Evolutionary conservation across 2,113 vertebrate species (phyloP).

Genomic region (Passer domesticus): DNA sequence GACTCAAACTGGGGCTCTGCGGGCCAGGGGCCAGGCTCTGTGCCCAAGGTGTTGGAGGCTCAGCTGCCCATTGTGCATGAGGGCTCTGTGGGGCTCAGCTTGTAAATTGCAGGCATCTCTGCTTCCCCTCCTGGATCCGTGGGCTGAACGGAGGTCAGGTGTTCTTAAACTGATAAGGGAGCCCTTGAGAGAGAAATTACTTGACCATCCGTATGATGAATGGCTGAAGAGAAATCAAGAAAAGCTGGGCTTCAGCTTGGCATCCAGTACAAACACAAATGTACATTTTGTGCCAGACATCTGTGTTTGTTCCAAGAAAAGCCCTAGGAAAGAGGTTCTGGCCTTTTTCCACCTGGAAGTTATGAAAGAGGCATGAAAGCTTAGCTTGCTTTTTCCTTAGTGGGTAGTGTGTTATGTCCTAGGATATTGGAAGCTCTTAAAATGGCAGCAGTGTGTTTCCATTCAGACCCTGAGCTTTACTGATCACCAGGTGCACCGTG

Average conservation of each 20-base stretch:
- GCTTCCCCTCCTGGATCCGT: neutral
- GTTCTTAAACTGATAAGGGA: neutral
- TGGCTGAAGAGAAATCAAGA: neutral
- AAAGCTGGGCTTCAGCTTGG: neutral
- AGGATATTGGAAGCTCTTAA: neutral
- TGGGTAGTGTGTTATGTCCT: neutral
- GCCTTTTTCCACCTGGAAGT: constrained; percentile 39
- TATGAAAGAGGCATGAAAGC: constrained; percentile 4
- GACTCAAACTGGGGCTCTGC: accelerated
- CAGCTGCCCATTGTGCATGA: accelerated
- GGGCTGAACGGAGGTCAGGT: neutral
- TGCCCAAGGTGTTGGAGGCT: neutral
- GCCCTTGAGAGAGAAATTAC: neutral
- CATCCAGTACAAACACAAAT: neutral
- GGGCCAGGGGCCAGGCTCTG: accelerated
- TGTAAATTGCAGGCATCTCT: neutral
- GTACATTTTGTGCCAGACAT: neutral
- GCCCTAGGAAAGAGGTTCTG: constrained; percentile 1
- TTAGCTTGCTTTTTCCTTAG: neutral
- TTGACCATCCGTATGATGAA: neutral
- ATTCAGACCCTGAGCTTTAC: neutral
- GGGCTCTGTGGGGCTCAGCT: neutral
- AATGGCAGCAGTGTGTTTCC: neutral
- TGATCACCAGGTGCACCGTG: neutral
- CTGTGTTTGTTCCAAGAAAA: constrained; percentile 37